phyloP scores from a whole-genome alignment of 2,888 invertebrate species.

The Aelia acuminata region DNA sequence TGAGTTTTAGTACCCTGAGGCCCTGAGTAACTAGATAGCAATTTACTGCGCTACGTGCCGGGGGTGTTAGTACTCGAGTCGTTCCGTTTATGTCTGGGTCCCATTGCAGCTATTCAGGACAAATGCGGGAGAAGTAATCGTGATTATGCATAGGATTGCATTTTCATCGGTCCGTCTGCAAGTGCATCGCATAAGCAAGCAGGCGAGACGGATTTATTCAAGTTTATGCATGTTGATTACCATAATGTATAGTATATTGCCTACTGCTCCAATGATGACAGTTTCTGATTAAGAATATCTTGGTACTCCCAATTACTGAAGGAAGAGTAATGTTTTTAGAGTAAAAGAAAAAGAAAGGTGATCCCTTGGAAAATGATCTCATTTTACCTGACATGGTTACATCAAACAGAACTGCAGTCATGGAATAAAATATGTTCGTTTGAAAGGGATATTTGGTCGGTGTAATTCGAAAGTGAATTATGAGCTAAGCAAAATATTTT shows the following conservation, averaged over 20 bases:
- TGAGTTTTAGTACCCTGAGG: conserved; percentile 15
- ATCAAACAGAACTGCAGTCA: too few relatives aligned
- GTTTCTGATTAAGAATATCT: background rate
- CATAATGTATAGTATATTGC: background rate
- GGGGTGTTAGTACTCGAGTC: background rate
- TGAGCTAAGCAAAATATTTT: too few relatives aligned
- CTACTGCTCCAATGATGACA: too few relatives aligned
- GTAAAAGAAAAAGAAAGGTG: too few relatives aligned
- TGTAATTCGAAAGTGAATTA: too few relatives aligned
- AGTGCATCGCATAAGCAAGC: background rate
- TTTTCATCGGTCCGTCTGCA: background rate
- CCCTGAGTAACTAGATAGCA: conserved; percentile 12
- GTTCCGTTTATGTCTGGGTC: background rate
- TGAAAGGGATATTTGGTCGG: too few relatives aligned
- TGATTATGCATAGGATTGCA: background rate
- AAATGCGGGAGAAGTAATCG: background rate
- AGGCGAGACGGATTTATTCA: background rate
- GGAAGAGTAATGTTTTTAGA: background rate
- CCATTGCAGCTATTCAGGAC: background rate
- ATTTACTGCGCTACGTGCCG: conserved; percentile 20
- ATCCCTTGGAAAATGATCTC: too few relatives aligned
- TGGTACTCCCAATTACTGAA: background rate
- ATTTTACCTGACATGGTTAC: too few relatives aligned
- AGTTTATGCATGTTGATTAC: background rate
- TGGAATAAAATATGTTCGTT: too few relatives aligned